Base-by-base conservation (phyloP, 2,113 vertebrate genomes). In the Heterochromis multidens region DNA sequence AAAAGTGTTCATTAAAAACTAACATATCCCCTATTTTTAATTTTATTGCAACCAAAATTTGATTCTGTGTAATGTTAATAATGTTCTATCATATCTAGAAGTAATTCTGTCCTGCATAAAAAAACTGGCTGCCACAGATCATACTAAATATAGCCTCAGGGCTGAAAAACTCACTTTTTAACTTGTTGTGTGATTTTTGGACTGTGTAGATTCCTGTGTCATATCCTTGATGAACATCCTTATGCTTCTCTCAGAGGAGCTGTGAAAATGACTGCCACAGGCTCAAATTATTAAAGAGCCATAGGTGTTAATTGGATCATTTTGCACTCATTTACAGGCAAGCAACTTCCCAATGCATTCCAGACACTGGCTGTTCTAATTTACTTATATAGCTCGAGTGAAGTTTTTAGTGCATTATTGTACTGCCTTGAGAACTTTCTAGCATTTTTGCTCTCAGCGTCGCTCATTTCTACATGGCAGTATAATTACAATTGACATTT, bases 401-500 rank as follows among this genome's bases (percentile, higher is more conserved):
- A 85, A 31, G 49, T 83, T 87, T 85, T 54, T 46, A 40, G 78
- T n/a, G 10, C 33, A 61, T 74, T 23, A 10, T 52, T 81, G 35
- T 81, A 74, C 40, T 5, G 60, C 35, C 58, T 57, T 61, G 63
- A 88, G 46, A 91, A 87, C 56, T 79, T 90, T 80, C 40, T 4
- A 14, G 54, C 35, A 29, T 70, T 78, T 83, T 17, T 62, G 27
- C 83, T 77, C 46, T 62, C 61, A 4, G 60, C 2, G 21, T 80
- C 6, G 7, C 60, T 84, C 29, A 76, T n/a, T 82, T 86, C 78
- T 29, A 31, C 61, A 9, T 7, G 12, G 83, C n/a, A 10, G 49
- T 25, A 29, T 89, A 87, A 92, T 90, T 89, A 92, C 89, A 56
- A 89, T 52, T 87, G 92, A 89, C 83, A 94, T 95, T 94, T 94